Conservation (phyloP, 2,113 vertebrate species). For the Saccopteryx bilineata region DNA sequence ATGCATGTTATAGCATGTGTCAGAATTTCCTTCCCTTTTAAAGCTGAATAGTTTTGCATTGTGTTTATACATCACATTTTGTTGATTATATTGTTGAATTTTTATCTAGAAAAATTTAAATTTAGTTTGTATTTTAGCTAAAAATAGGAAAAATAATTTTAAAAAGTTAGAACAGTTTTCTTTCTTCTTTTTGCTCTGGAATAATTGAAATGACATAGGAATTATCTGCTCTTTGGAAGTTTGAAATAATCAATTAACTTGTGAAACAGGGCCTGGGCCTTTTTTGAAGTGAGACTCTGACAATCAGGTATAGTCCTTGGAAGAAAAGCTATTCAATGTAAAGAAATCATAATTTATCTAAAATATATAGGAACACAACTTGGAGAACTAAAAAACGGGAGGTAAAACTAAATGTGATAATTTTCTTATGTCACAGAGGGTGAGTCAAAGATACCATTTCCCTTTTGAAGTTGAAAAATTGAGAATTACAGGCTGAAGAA, state of each 20-base stretch:
- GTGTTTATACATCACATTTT: neutral
- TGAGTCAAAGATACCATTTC: constrained; percentile 46
- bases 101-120: neutral
- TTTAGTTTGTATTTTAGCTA: neutral
- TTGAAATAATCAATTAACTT: constrained; percentile 53
- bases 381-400: constrained; percentile 9
- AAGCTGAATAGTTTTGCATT: neutral
- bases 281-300: constrained; percentile 34
- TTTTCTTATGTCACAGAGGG: constrained; percentile 36
- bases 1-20: neutral
- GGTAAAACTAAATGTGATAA: neutral
- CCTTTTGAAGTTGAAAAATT: constrained; percentile 57
- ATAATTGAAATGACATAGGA: constrained; percentile 22
- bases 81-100: constrained; percentile 1
- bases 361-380: constrained; percentile 16
- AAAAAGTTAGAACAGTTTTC: neutral
- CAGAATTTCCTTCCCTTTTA: constrained; percentile 18
- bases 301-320: constrained; percentile 14
- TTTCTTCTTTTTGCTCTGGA: constrained; percentile 40
- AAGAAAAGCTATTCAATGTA: constrained; percentile 21
- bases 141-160: constrained; percentile 21
- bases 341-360: constrained; percentile 34
- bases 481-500: constrained; percentile 4
- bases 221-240: constrained; percentile 26
- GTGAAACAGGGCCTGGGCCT: constrained; percentile 29